Conservation (phyloP, 1,140 invertebrate species). For the Arctopsyche grandis region DNA sequence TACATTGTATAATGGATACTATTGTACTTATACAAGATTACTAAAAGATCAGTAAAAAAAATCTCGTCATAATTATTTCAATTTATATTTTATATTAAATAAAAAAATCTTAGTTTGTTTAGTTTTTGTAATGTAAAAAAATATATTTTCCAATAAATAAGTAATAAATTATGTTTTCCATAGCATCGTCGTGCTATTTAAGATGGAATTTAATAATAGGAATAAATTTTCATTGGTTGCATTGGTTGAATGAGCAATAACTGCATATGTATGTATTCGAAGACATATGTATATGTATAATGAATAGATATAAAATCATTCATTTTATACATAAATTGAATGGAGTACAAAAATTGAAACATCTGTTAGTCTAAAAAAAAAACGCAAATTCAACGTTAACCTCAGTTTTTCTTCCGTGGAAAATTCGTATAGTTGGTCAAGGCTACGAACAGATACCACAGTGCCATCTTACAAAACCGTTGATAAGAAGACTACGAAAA, state of each 20-base stretch:
- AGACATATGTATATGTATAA: background rate
- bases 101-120: no score
- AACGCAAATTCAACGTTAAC: slow-evolving; percentile 17
- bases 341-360: background rate
- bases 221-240: no score
- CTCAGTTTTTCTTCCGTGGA: background rate
- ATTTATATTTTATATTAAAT: background rate
- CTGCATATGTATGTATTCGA: background rate
- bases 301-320: background rate
- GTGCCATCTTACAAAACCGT: background rate
- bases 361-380: background rate
- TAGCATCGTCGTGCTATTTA: background rate
- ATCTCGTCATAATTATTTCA: no score
- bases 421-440: slow-evolving; percentile 20
- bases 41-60: no score
- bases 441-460: background rate
- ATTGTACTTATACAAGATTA: no score
- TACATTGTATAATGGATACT: no score
- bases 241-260: no score
- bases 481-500: background rate
- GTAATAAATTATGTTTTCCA: no score
- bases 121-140: no score
- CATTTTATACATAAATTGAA: background rate
- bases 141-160: no score
- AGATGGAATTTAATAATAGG: no score